Percentiles rank a stretch among this genome's conserved stretches.
phyloP scores from a whole-genome alignment of 2,113 vertebrate species.

The Aleadryas rufinucha region DNA sequence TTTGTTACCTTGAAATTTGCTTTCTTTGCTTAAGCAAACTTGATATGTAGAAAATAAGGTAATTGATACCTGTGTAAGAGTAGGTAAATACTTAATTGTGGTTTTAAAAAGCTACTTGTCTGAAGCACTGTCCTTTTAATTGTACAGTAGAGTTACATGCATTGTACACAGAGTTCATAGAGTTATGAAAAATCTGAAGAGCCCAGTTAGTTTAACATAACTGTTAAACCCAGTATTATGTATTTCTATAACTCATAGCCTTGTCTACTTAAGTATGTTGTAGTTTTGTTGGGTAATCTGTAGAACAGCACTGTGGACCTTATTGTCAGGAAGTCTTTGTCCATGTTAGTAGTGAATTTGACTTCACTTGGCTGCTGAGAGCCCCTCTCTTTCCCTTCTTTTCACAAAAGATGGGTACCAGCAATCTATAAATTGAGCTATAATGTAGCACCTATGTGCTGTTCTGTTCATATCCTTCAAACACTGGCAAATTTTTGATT shows the following conservation, averaged over 20 bases:
- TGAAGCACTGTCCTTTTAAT: neutral
- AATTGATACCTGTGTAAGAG: neutral
- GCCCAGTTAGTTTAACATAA: neutral
- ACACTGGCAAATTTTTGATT: neutral
- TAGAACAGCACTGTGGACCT: neutral
- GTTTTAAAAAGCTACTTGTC: neutral
- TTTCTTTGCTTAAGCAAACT: conserved; percentile 12
- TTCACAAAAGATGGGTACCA: neutral
- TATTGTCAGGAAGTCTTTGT: neutral
- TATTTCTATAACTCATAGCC: neutral
- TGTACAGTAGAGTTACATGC: neutral
- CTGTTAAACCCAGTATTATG: neutral
- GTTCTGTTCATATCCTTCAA: neutral
- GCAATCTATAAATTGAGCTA: neutral
- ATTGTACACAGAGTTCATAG: too few species aligned
- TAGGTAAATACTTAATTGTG: neutral
- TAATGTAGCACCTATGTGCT: neutral
- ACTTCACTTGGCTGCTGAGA: neutral
- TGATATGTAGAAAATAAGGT: conserved; percentile 2
- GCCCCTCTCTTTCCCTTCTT: neutral
- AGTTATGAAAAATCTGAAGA: neutral
- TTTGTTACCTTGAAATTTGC: neutral
- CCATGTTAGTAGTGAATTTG: neutral
- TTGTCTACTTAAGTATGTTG: neutral
- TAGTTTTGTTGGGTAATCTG: neutral